phyloP scores from a whole-genome alignment of 2,113 vertebrate genomes.

The Zosterops pallidus region DNA sequence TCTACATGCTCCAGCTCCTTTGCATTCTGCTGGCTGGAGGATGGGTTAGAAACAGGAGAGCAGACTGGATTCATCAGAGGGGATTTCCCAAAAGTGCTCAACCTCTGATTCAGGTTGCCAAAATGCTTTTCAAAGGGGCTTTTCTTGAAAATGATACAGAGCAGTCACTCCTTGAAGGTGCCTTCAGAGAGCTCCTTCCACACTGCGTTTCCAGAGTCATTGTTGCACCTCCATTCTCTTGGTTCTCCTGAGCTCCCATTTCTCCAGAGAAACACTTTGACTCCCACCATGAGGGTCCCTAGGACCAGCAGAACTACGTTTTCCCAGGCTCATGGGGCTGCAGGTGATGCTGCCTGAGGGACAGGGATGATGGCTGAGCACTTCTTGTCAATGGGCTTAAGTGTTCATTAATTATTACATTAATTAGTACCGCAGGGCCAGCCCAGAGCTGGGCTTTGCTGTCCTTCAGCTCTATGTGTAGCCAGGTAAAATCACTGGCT shows the following conservation, averaged over 20 bases:
- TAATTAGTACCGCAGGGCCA: background rate
- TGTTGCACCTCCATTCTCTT: background rate
- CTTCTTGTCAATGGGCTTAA: background rate
- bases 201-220: background rate
- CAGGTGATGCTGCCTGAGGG: background rate
- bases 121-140: background rate
- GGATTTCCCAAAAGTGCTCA: background rate
- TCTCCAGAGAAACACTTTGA: background rate
- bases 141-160: background rate
- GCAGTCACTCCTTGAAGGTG: background rate
- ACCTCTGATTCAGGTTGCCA: background rate
- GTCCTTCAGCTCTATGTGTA: background rate
- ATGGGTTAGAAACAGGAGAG: background rate
- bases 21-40: background rate
- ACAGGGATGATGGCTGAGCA: background rate
- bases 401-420: background rate
- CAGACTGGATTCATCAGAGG: background rate
- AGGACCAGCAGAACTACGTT: accelerated
- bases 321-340: background rate
- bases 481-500: background rate
- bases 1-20: background rate
- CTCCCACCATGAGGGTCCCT: background rate
- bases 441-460: background rate
- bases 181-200: background rate
- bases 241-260: background rate